Evolutionary conservation across 2,797 vertebrate genomes (phyloP), one percentile per base, ranked within the genome.

Genomic region (Harpagifer antarcticus): DNA sequence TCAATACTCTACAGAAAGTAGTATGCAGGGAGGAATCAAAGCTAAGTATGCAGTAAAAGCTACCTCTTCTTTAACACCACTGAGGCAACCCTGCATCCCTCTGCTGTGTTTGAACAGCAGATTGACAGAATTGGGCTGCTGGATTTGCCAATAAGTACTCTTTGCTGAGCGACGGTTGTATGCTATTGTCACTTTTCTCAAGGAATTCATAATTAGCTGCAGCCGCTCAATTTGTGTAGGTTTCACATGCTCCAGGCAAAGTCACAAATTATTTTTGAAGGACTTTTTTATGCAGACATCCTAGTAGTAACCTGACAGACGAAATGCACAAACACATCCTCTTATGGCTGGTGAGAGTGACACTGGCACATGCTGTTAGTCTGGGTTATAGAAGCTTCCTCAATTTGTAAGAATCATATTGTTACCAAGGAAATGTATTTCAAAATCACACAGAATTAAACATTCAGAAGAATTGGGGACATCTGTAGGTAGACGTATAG

Each of bases 51-150:
- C 79, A 82, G 82, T 78, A 68, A 87, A 85, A 74, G 73, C 72
- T 76, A 70, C 58, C 42, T 47, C 73, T 81, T 69, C 65, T 88
- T 75, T 60, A 81, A 71, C 55, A 71, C 45, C 74, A 74, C 58
- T 37, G 75, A 83, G 78, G 75, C 74, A 70, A 17, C 48, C 43
- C 49, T 79, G 69, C 60, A 78, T 75, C 78, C 83, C 73, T 67
- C 54, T 66, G 67, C 68, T 74, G 67, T 55, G 74, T 85, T 53
- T 76, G 66, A 85, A 78, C 52, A 52, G 20, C 16, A 23, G 87
- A 89, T 74, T 89, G 89, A 91, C 86, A 84, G 86, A 91, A 87
- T 82, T 60, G 71, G 86, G 86, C 50, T 83, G 83, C 79, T 55
- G 67, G 68, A 79, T 88, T 85, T 72, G 57, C 75, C 71, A 71